phyloP scores from a whole-genome alignment of 2,113 vertebrate species.

The Corythaixoides concolor region DNA sequence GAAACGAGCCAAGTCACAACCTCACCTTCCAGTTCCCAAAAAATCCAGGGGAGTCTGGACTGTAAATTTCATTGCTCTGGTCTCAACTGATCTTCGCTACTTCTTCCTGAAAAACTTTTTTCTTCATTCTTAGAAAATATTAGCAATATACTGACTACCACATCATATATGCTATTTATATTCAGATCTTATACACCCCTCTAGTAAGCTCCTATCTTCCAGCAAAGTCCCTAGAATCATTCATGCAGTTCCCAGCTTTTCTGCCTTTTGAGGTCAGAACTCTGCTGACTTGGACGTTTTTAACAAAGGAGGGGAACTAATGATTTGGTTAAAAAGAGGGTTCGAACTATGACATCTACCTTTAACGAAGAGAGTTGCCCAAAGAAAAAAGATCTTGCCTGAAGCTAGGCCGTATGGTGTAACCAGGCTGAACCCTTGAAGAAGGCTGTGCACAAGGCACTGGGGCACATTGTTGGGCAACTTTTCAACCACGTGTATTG shows the following conservation, averaged over 20 bases:
- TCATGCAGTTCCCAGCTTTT: background rate
- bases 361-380: background rate
- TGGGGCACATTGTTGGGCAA: background rate
- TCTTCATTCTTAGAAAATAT: background rate
- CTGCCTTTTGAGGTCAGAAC: background rate
- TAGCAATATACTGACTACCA: background rate
- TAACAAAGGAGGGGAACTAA: background rate
- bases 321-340: background rate
- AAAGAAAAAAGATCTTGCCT: background rate
- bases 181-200: background rate
- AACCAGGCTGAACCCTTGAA: background rate
- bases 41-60: background rate
- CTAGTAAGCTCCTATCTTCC: background rate
- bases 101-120: background rate
- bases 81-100: background rate
- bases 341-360: background rate
- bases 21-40: fast-evolving
- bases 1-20: background rate
- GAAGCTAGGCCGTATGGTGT: background rate
- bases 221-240: background rate
- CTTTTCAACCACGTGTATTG: background rate
- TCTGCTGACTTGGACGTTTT: background rate
- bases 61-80: background rate
- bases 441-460: background rate
- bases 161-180: background rate